A percentile compares a stretch with the other conserved stretches of the same genome.
These are phyloP conservation scores for Psittacara wagleri DNA, from an alignment of 2,113 vertebrate genomes.

Conservation along the genomic window DNA sequence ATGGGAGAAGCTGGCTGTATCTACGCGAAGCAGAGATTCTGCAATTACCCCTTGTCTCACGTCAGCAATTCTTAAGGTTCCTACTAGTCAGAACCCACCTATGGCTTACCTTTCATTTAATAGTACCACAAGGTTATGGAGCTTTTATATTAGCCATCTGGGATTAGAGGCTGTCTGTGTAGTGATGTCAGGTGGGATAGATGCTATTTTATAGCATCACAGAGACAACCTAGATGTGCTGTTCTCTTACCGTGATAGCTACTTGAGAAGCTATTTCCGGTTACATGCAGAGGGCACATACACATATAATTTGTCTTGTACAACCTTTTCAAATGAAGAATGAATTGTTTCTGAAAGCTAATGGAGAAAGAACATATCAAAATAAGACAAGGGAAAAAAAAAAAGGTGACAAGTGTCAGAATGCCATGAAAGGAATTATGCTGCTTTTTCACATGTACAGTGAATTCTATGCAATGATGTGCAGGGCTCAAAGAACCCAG, in stretches of 20 bases:
- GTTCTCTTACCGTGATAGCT: background rate
- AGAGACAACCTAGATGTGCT: background rate
- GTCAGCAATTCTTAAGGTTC: background rate
- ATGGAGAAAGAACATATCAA: background rate
- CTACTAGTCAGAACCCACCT: background rate
- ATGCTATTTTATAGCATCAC: background rate
- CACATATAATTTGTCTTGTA: background rate
- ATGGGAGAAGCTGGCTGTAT: background rate
- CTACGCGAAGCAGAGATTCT: background rate
- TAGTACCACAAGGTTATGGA: background rate
- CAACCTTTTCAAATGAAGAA: background rate
- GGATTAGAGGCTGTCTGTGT: background rate
- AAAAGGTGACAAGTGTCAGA: background rate
- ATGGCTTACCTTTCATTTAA: background rate
- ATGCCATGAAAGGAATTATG: background rate
- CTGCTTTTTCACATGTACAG: background rate
- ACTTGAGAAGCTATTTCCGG: background rate
- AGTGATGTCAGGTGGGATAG: background rate
- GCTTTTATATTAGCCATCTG: background rate
- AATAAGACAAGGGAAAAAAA: background rate
- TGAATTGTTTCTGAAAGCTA: background rate
- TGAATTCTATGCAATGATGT: background rate
- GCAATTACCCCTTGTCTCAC: background rate
- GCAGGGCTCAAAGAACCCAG: background rate
- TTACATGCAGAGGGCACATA: background rate